These are phyloP conservation scores for Leucosticte australis DNA, from an alignment of 2,113 vertebrate species.

Conservation along the genomic window DNA sequence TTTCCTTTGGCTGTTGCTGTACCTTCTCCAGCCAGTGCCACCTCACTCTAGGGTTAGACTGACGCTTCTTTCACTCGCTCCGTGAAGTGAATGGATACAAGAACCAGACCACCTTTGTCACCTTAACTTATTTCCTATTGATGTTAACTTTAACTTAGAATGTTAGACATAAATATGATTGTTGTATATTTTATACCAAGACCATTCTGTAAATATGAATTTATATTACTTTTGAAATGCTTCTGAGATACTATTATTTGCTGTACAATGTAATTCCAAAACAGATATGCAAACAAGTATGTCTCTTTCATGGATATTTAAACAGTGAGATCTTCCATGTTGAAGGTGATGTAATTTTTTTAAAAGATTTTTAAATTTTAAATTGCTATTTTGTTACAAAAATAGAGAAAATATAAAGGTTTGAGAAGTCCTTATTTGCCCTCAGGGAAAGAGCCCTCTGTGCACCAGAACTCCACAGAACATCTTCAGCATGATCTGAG, in stretches of 20 bases:
- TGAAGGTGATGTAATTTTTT: slow-evolving; percentile 82
- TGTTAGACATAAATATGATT: slow-evolving; percentile 76
- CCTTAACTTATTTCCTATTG: slow-evolving; percentile 78
- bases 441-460: slow-evolving; percentile 87
- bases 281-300: slow-evolving; percentile 80
- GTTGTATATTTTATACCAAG: slow-evolving; percentile 79
- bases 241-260: slow-evolving; percentile 81
- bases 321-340: slow-evolving; percentile 83
- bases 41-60: slow-evolving; percentile 64
- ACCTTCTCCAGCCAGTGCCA: slow-evolving; percentile 70
- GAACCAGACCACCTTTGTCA: slow-evolving; percentile 74
- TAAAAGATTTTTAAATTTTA: slow-evolving; percentile 82
- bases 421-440: slow-evolving; percentile 81
- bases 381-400: slow-evolving; percentile 86
- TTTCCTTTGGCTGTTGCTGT: slow-evolving; percentile 75
- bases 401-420: slow-evolving; percentile 81
- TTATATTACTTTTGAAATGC: slow-evolving; percentile 80
- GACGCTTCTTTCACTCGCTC: slow-evolving; percentile 70
- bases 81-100: slow-evolving; percentile 70
- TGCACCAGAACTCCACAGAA: slow-evolving; percentile 83
- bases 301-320: slow-evolving; percentile 81
- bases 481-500: slow-evolving; percentile 81
- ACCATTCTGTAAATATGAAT: slow-evolving; percentile 79
- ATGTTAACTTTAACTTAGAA: slow-evolving; percentile 75
- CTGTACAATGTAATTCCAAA: slow-evolving; percentile 76